phyloP scores from a whole-genome alignment of 1,140 invertebrate species.

The Hormaphis cornu region DNA sequence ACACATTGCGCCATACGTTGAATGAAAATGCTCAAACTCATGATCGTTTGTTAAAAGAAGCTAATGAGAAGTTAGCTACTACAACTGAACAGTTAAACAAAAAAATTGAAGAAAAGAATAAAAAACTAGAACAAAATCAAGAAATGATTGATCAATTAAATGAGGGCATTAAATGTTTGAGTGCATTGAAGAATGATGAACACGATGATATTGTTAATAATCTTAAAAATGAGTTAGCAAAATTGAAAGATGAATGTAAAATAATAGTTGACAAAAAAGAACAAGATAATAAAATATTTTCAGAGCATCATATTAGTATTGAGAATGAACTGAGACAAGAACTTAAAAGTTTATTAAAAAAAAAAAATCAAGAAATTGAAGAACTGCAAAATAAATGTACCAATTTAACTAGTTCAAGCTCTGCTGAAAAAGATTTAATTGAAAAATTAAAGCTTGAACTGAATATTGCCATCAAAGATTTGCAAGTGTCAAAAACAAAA shows the following conservation, averaged over 20 bases:
- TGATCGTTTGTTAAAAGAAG: slow-evolving; percentile 21
- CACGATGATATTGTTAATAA: slow-evolving; percentile 8
- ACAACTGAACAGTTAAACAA: slow-evolving; percentile 11
- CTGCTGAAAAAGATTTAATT: background rate
- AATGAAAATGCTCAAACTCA: slow-evolving; percentile 8
- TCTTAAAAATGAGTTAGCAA: slow-evolving; percentile 12
- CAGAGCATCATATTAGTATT: background rate
- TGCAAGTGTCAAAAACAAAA: background rate
- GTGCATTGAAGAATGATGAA: slow-evolving; percentile 18
- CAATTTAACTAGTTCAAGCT: background rate
- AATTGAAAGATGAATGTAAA: slow-evolving; percentile 14
- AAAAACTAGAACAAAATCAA: slow-evolving; percentile 26
- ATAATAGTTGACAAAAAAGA: background rate
- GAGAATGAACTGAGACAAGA: background rate
- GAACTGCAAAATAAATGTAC: background rate
- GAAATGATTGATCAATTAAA: slow-evolving; percentile 28
- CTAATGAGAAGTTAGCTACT: slow-evolving; percentile 7
- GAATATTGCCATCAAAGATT: background rate
- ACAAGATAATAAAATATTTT: background rate
- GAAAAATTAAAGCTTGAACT: background rate
- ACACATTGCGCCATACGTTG: slow-evolving; percentile 11
- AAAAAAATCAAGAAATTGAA: background rate
- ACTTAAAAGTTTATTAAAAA: background rate
- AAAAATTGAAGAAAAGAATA: slow-evolving; percentile 23
- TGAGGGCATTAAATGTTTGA: slow-evolving; percentile 23